These are phyloP conservation scores for Thomomys bottae DNA, from an alignment of 2,113 vertebrate genomes.

Conservation along the genomic window DNA sequence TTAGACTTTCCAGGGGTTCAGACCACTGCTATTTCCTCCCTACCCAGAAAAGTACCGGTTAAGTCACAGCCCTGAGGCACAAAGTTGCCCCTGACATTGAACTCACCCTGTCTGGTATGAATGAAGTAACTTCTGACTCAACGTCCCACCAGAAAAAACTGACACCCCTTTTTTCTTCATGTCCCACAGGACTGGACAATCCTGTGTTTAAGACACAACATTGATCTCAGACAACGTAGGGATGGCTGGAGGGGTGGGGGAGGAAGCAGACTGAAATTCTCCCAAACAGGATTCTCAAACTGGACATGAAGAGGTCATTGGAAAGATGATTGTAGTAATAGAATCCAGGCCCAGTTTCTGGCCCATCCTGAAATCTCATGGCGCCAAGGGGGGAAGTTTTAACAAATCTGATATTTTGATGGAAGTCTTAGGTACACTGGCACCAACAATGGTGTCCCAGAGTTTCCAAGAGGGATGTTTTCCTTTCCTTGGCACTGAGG, in stretches of 20 bases:
- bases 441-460: constrained; percentile 8
- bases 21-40: constrained; percentile 53
- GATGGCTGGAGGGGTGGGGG: not conserved
- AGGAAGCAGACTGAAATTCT: constrained; percentile 54
- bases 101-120: constrained; percentile 35
- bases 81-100: constrained; percentile 6
- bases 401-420: not conserved
- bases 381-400: not conserved
- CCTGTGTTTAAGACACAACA: not conserved
- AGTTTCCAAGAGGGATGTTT: constrained; percentile 19
- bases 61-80: constrained; percentile 45
- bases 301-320: constrained; percentile 69
- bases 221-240: not conserved
- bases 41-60: constrained; percentile 54
- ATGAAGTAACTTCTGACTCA: constrained; percentile 14
- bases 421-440: not conserved
- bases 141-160: not conserved
- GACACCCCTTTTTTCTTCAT: not conserved
- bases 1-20: constrained; percentile 61
- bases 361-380: constrained; percentile 71
- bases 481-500: not conserved
- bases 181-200: not conserved
- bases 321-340: constrained; percentile 66
- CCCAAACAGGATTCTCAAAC: constrained; percentile 81
- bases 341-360: constrained; percentile 12